Base-by-base conservation (phyloP, 1,140 invertebrate species). In the Drosophila equinoxialis region DNA sequence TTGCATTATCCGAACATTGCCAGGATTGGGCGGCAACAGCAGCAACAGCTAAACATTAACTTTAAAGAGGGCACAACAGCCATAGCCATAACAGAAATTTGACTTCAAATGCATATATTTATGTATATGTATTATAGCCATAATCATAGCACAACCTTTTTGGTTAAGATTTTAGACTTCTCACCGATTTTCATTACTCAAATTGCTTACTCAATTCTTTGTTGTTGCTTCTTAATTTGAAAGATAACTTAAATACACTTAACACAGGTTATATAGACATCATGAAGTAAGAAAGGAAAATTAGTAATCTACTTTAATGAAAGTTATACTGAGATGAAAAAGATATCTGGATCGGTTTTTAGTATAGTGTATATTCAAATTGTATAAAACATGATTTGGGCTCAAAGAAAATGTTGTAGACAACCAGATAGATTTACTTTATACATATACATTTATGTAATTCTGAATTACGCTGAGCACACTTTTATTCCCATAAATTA, bases 1-100 rank as follows among this genome's bases (percentile, higher is more conserved):
- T 57, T 80, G 81, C 74, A 81, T 77, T 71, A 84, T 81, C 73
- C 61, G 77, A 64, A 48, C 48, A 75, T 58, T 48, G 80, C 80
- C 80, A 68, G 35, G 17, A 54, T 76, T 8, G 33, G 57, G 23
- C 45, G 68, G 66, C 61, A 58, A 67, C 13, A 48, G 6, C 41
- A 58, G 6, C 20, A 26, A 30, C 26, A 26, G n/a, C 14, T 3
- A 8, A 41, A 7, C 23, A 7, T 39, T 26, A 26, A 42, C 20
- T 26, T 26, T 23, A 39, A 20, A 61, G 35, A 23, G 37, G 26
- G 6, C 17, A 42, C 6, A 61, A 61, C 20, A 14, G n/a, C 14
- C 14, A 13, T 11, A 1, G 7, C 3, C 3, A 26, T n/a, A 58
- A 35, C 3, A 14, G 13, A 58, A 37, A 26, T 5, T 26, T 26